These are phyloP conservation scores for Prietella phreatophila DNA, from an alignment of 2,113 vertebrate genomes.

Conservation along the genomic window DNA sequence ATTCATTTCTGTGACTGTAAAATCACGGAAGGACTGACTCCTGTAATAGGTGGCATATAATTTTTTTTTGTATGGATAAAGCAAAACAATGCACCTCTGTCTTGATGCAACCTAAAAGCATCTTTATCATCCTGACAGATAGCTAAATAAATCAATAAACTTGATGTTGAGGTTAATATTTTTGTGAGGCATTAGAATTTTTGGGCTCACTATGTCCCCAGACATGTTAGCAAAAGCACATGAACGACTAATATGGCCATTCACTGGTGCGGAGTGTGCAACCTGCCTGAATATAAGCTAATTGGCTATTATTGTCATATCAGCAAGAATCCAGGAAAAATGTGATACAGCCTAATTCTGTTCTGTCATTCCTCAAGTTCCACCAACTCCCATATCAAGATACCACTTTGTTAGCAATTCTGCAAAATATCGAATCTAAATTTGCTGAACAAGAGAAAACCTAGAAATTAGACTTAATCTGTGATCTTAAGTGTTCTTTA, in stretches of 20 bases:
- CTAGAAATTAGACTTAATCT: not conserved
- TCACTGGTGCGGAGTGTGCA: slow-evolving; percentile 27
- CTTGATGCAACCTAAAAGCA: not conserved
- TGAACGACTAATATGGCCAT: slow-evolving; percentile 45
- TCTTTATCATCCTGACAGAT: slow-evolving; percentile 45
- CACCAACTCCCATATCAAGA: not conserved
- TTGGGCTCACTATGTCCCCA: slow-evolving; percentile 9
- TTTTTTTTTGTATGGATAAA: too few species aligned
- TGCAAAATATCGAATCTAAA: slow-evolving; percentile 1
- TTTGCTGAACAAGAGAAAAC: not conserved
- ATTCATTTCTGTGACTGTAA: too few species aligned
- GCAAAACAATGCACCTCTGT: too few species aligned
- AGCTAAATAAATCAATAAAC: slow-evolving; percentile 52
- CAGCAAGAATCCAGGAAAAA: slow-evolving; percentile 22
- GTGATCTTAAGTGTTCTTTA: slow-evolving; percentile 1
- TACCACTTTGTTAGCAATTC: not conserved
- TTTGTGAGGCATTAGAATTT: slow-evolving; percentile 28
- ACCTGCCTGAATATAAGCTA: slow-evolving; percentile 22
- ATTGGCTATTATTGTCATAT: slow-evolving; percentile 44
- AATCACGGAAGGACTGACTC: too few species aligned
- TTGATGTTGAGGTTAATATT: slow-evolving; percentile 32
- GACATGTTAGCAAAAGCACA: slow-evolving; percentile 33
- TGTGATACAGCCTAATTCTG: slow-evolving; percentile 23
- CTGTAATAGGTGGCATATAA: too few species aligned
- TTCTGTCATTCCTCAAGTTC: slow-evolving; percentile 1